Evolutionary conservation across 2,888 invertebrate genomes (phyloP).

Genomic region (Deilephila elpenor): DNA sequence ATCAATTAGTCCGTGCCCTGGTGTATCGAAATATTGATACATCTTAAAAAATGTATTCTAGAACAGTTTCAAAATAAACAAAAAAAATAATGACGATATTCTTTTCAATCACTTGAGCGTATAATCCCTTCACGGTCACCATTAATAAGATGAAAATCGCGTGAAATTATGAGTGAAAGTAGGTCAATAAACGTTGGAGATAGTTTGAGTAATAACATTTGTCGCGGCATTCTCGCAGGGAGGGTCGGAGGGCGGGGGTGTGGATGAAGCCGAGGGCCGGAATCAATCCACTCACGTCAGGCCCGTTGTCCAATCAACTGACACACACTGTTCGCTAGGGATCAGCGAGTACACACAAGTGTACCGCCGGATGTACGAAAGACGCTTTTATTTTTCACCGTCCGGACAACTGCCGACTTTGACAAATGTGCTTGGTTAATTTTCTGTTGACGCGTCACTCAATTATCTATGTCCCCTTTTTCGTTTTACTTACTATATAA

Average conservation of each 20-base stretch:
- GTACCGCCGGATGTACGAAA: slow-evolving; percentile 49
- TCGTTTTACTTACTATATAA: background rate
- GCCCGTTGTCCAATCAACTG: slow-evolving; percentile 81
- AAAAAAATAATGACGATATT: background rate
- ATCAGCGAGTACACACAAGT: slow-evolving; percentile 57
- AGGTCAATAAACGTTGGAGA: slow-evolving; percentile 68
- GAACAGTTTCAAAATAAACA: background rate
- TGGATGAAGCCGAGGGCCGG: slow-evolving; percentile 47
- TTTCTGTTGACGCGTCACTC: slow-evolving; percentile 44
- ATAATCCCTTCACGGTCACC: background rate
- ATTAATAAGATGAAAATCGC: slow-evolving; percentile 42
- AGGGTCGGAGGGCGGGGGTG: slow-evolving; percentile 34
- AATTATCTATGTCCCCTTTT: slow-evolving; percentile 33
- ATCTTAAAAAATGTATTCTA: background rate
- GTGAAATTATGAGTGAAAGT: slow-evolving; percentile 57
- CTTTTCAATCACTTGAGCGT: background rate
- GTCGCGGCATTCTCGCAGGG: slow-evolving; percentile 62
- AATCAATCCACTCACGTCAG: slow-evolving; percentile 81
- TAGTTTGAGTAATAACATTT: slow-evolving; percentile 77
- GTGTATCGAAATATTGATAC: slow-evolving; percentile 1
- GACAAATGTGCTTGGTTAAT: slow-evolving; percentile 52
- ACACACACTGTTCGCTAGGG: slow-evolving; percentile 77
- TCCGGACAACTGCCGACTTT: slow-evolving; percentile 43
- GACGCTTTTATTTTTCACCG: slow-evolving; percentile 52
- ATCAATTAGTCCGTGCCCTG: slow-evolving; percentile 26